Evolutionary conservation across 2,888 invertebrate species (phyloP), one percentile per base, ranked within the genome.

Genomic region (Papilio elwesi): DNA sequence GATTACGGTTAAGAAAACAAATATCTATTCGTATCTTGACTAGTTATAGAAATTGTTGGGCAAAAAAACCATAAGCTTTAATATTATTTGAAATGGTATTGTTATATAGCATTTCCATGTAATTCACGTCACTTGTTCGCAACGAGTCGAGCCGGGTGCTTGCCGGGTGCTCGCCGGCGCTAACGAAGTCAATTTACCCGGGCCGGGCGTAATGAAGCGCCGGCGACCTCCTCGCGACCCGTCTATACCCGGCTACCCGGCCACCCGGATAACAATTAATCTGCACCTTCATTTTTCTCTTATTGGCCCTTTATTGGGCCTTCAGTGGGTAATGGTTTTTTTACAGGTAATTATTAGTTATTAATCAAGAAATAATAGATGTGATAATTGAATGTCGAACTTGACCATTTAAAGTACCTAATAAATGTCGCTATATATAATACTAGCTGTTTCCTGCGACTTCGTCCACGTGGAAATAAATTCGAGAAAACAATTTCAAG

Each of bases 101-200:
- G n/a, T 51, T 69, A 36, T 12, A n/a, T 63, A 64, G 13, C 47
- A 36, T 57, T 36, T 26, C 38, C 38, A 7, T 59, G 38, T 59
- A 59, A 57, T 36, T 57, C 36, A 57, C 36, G 57, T 57, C 57
- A 59, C 59, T 59, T n/a, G n/a, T 51, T 59, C 59, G 59, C 59
- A 59, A 59, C 26, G 57, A 59, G 59, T 47, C 13, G 9, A 69
- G 75, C 75, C 78, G 76, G 77, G 72, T 77, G 75, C 74, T 76
- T 76, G 75, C 76, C 63, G 67, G n/a, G n/a, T n/a, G n/a, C 65
- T 68, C n/a, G 68, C 68, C 76, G 76, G 71, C 70, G 74, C 81
- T 88, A 88, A 89, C 89, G 87, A 89, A 87, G 85, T 77, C 84
- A 89, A 89, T 89, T 86, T 84, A 78, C 75, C 77, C 77, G 76